Evolutionary conservation across 2,113 vertebrate genomes (phyloP), one percentile per base, ranked within the genome.

Genomic region (Sinocyclocheilus anshuiensis): DNA sequence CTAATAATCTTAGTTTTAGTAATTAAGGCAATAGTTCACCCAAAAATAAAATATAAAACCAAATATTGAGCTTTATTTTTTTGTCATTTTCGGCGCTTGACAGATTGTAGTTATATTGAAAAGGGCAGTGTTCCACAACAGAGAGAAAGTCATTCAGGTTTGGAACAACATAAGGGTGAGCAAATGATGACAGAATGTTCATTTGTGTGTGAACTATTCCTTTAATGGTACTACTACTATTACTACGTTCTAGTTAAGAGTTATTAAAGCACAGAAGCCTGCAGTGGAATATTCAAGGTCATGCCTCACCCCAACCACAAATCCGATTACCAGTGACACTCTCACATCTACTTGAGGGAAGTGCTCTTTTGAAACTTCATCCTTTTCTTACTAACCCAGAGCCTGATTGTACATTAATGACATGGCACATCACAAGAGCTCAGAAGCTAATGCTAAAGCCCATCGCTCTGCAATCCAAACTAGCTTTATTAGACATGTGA

Each of bases 271-370:
- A 50, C 36, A 50, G 45, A 82, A 53, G 61, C 63, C 24, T 69
- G 63, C 63, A 82, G 42, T 69, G 42, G 16, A 53, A 55, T 29
- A 55, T 77, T 77, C 42, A 77, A 82, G 63, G 63, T 42, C 63
- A 20, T 67, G 80, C 42, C 42, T 82, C 63, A 8, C 42, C 33
- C 36, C 80, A 65, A 13, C 61, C 80, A 69, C 59, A 82, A 36
- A 82, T 82, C 61, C 59, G 63, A 82, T 82, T 82, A 82, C 39
- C 63, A 29, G 26, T 63, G 78, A 63, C 57, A 80, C 78, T 63
- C 55, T 79, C 71, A 45, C 39, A 63, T 80, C 57, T 63, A 45
- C 36, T 80, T 80, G 13, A 42, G 36, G 20, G 29, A 75, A 59
- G 77, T 61, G 55, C 77, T 42, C 36, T 69, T 61, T 69, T 81